These are phyloP conservation scores for Fragum fragum DNA, from an alignment of 2,888 invertebrate species.

Conservation along the genomic window DNA sequence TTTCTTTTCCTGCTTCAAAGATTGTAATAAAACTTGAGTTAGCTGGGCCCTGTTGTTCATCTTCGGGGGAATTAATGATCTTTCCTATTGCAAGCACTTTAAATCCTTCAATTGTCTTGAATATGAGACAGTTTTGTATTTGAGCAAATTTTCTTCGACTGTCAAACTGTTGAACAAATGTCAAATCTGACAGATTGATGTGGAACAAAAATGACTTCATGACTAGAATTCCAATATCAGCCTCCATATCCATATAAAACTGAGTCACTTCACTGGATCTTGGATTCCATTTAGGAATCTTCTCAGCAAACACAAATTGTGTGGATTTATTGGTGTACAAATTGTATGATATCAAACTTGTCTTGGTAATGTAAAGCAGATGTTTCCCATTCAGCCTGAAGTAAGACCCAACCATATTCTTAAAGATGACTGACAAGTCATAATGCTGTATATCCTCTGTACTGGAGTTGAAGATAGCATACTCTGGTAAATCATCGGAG, in stretches of 20 bases:
- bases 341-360: slow-evolving; percentile 35
- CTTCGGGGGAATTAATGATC: slow-evolving; percentile 35
- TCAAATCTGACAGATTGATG: slow-evolving; percentile 38
- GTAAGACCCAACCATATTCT: background rate
- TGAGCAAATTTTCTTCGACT: slow-evolving; percentile 24
- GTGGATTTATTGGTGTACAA: slow-evolving; percentile 16
- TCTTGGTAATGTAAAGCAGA: slow-evolving; percentile 35
- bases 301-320: slow-evolving; percentile 29
- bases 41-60: slow-evolving; percentile 46
- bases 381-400: slow-evolving; percentile 19
- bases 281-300: slow-evolving; percentile 38
- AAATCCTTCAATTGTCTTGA: slow-evolving; percentile 30
- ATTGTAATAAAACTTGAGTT: slow-evolving; percentile 53
- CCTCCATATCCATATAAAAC: slow-evolving; percentile 14
- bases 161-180: slow-evolving; percentile 34
- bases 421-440: slow-evolving; percentile 13
- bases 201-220: slow-evolving; percentile 26
- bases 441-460: slow-evolving; percentile 47
- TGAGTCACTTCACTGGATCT: slow-evolving; percentile 14
- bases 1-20: slow-evolving; percentile 46
- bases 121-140: slow-evolving; percentile 26
- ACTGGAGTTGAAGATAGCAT: slow-evolving; percentile 53
- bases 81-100: slow-evolving; percentile 46
- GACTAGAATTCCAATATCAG: background rate
- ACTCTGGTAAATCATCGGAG: slow-evolving; percentile 33